Base-by-base conservation (phyloP, 2,888 invertebrate genomes). In the Dorcus hopei region DNA sequence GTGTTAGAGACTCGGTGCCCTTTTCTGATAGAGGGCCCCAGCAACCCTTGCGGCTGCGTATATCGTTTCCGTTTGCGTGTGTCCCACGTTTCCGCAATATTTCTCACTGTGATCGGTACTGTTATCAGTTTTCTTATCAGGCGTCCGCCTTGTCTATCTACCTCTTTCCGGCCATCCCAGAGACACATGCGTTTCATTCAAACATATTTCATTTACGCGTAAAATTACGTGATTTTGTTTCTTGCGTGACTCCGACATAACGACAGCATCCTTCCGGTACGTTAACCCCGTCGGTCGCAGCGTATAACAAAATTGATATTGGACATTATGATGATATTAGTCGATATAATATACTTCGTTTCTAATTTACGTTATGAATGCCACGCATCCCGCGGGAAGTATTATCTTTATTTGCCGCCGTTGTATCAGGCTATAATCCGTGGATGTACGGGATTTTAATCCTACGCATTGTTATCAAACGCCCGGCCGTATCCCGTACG, bases 81-180 rank as follows among this genome's bases (percentile, higher is more conserved):
- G 74, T 74, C 73, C 70, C 70, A 71, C 70, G 71, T 70, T 74
- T 75, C 74, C 76, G 72, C 74, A 73, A 75, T 75, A 76, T 72
- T 75, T 76, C 74, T 74, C 70, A 64, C 68, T 63, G 19, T 72
- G 73, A 74, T 74, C 73, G 68, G 67, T 68, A 69, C 61, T 58
- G 62, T 65, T 65, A 65, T 65, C 71, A 66, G 70, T 71, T 67
- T 65, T 68, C 71, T 72, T 74, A 74, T 74, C 74, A 66, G 66
- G 62, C 69, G 70, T 67, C 68, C 72, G 67, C 67, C 69, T 65
- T 64, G 63, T 70, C 71, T 74, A 74, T 75, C 75, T 68, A 68
- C 58, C 54, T 62, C 62, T 70, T 71, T 74, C 74, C 75, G 73
- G 73, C 74, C 72, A 72, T 73, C 73, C 70, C 67, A 67, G 55